phyloP scores from a whole-genome alignment of 2,797 vertebrate species.

The Argyrosomus regius region DNA sequence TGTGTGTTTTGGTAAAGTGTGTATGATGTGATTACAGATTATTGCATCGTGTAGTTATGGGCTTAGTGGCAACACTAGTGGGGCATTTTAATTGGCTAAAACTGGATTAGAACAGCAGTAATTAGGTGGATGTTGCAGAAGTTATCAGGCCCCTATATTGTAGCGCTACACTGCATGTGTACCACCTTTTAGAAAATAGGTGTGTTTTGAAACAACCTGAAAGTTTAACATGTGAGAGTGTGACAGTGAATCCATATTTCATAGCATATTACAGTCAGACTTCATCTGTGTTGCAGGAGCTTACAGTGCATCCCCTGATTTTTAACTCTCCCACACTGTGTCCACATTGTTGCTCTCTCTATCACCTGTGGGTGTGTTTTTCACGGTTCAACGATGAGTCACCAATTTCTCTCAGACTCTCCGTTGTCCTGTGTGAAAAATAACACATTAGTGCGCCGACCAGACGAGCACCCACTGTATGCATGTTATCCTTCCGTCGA shows the following conservation, averaged over 20 bases:
- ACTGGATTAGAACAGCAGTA: slow-evolving; percentile 36
- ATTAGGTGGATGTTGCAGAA: slow-evolving; percentile 31
- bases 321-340: slow-evolving; percentile 51
- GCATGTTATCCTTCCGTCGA: background rate
- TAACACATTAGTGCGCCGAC: slow-evolving; percentile 20
- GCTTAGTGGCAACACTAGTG: slow-evolving; percentile 18
- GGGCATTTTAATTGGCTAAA: slow-evolving; percentile 44
- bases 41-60: slow-evolving; percentile 15
- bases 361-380: slow-evolving; percentile 72
- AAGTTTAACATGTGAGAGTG: background rate
- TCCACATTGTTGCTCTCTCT: slow-evolving; percentile 44
- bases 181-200: background rate
- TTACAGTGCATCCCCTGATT: slow-evolving; percentile 25
- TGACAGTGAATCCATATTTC: slow-evolving; percentile 18
- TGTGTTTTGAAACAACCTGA: slow-evolving; percentile 8
- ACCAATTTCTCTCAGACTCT: slow-evolving; percentile 56
- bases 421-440: slow-evolving; percentile 51
- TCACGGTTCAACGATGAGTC: slow-evolving; percentile 73
- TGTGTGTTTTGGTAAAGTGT: slow-evolving; percentile 25
- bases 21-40: slow-evolving; percentile 51
- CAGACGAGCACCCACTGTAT: background rate
- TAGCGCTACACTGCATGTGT: background rate
- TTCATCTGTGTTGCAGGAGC: slow-evolving; percentile 29
- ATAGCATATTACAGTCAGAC: slow-evolving; percentile 3
- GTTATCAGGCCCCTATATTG: slow-evolving; percentile 4